phyloP scores from a whole-genome alignment of 2,113 vertebrate species.

The Pelecanus crispus region DNA sequence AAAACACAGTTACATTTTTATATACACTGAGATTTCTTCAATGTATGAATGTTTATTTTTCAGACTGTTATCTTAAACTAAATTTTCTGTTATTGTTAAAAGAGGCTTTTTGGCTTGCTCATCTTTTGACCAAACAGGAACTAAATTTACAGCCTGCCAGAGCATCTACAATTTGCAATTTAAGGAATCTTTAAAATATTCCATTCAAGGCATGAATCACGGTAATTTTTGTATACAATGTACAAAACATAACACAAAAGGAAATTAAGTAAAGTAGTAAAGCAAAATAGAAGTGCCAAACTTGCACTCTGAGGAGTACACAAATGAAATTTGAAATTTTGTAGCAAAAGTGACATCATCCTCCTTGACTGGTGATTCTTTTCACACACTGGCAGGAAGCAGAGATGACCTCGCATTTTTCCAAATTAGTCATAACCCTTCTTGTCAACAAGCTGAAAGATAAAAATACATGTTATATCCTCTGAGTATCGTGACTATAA shows the following conservation, averaged over 20 bases:
- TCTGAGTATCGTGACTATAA: background rate
- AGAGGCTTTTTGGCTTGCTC: background rate
- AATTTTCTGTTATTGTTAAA: background rate
- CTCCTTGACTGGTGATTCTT: background rate
- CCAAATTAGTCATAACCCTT: background rate
- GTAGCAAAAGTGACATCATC: background rate
- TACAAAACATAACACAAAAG: background rate
- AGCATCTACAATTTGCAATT: background rate
- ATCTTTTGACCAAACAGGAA: background rate
- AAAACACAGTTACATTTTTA: background rate
- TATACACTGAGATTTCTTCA: background rate
- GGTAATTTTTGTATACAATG: background rate
- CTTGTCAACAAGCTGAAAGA: background rate
- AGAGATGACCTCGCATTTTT: slow-evolving; percentile 19
- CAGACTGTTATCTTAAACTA: background rate
- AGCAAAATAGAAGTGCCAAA: background rate
- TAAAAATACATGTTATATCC: background rate
- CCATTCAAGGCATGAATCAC: background rate
- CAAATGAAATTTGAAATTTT: background rate
- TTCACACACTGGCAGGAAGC: background rate
- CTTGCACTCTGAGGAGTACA: background rate
- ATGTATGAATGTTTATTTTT: background rate
- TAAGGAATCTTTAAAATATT: background rate
- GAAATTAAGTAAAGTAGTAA: background rate
- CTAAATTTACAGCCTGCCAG: background rate